A percentile compares a stretch with the other conserved stretches of the same genome.
phyloP scores from a whole-genome alignment of 30 jellyfish, hydroid and myxozoan genomes.

The Euphysa ruthae region DNA sequence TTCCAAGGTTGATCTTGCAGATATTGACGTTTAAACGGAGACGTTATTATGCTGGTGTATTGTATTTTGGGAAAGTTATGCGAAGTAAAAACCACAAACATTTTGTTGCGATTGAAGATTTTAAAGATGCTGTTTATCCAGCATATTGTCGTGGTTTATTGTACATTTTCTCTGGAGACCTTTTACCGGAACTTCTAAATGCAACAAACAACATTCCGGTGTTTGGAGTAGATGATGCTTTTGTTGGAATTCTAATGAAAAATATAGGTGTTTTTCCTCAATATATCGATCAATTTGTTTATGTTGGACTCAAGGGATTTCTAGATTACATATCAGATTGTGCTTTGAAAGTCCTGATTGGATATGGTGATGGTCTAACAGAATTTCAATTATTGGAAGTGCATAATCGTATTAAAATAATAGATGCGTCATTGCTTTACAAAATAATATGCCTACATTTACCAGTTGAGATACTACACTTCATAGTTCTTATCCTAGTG shows the following conservation, averaged over 20 bases:
- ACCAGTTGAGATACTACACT: neutral
- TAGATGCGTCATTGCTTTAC: neutral
- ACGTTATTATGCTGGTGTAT: constrained; percentile 3
- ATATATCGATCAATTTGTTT: constrained; percentile 23
- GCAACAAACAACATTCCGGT: neutral
- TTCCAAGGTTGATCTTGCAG: constrained; percentile 1
- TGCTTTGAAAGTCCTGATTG: constrained; percentile 40
- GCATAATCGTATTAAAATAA: constrained; percentile 28
- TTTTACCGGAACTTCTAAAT: neutral
- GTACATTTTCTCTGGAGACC: constrained; percentile 20
- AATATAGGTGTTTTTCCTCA: constrained; percentile 48
- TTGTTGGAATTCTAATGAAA: constrained; percentile 55
- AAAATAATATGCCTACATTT: neutral
- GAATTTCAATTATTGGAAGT: constrained; percentile 33
- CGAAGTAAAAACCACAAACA: constrained; percentile 1
- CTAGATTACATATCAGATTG: constrained; percentile 47
- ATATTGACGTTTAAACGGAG: neutral
- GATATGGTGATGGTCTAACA: constrained; percentile 66
- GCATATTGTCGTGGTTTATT: constrained; percentile 6
- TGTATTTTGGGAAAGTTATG: neutral
- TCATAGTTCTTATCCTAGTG: neutral
- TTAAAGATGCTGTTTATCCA: constrained; percentile 7
- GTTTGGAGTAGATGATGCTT: constrained; percentile 83
- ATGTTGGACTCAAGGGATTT: constrained; percentile 31
- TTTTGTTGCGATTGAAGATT: neutral